Evolutionary conservation across 2,113 vertebrate genomes (phyloP), one percentile per base, ranked within the genome.

Genomic region (Hyla sarda): DNA sequence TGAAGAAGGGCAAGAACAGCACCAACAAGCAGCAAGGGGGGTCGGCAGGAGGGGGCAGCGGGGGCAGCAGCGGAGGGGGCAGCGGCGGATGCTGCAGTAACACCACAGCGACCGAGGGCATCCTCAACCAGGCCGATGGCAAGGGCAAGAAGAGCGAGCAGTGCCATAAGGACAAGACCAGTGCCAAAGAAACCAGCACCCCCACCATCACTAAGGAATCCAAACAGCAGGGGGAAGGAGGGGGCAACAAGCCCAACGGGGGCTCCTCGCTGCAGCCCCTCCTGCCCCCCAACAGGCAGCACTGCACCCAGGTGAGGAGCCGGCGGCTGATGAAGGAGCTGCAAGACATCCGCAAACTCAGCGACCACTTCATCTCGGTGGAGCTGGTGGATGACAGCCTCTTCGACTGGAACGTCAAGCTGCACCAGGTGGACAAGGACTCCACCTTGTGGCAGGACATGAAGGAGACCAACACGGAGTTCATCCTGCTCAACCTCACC

Each of bases 371-470:
- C 94, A 99, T 99, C 90, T 97, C 97, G 0, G 98, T 99, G 92
- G 98, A 99, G 95, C 96, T 99, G 93, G 97, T 98, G 91, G 97
- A 99, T 93, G 98, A 99, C 92, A 99, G 97, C 93, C 97, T 99
- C 87, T 99, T 95, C 89, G 98, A 99, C 94, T 99, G 98, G 98
- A 99, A 99, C 90, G 97, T 99, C 91, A 99, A 99, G 94, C 95
- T 99, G 93, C 97, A 98, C 95, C 98, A 99, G 93, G 98, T 99
- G 94, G 98, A 99, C 95, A 97, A 98, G 94, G 98, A 99, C 96
- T 99, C 98, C 73, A 97, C 97, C 91, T 96, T 99, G 91, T 99
- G 97, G 98, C 98, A 99, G 97, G 98, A 99, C 97, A 99, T 99
- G 98, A 98, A 99, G 94, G 98, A 99, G 92, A 99, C 98, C 89